phyloP scores from a whole-genome alignment of 2,888 invertebrate genomes.

The Luffia ferchaultella region DNA sequence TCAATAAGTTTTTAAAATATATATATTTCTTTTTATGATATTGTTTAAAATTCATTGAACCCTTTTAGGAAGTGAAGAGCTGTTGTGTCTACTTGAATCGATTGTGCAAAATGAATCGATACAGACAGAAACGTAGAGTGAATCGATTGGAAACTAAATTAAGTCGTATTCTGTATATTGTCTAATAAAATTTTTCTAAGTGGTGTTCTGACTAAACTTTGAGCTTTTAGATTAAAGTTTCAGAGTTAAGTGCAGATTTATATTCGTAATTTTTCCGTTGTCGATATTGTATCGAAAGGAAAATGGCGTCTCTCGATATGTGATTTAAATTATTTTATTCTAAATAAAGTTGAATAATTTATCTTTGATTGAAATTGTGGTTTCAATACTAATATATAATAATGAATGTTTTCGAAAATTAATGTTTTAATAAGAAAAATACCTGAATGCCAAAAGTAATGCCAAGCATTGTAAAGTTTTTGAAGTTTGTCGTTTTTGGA shows the following conservation, averaged over 20 bases:
- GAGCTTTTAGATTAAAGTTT: slow-evolving; percentile 52
- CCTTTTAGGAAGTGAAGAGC: too few relatives aligned
- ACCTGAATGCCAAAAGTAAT: neutral
- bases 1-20: slow-evolving; percentile 17
- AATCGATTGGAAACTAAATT: too few relatives aligned
- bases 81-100: too few relatives aligned
- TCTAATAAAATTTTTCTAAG: slow-evolving; percentile 30
- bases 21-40: too few relatives aligned
- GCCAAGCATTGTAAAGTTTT: neutral
- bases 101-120: too few relatives aligned
- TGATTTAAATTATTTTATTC: neutral
- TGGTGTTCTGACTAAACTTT: slow-evolving; percentile 38
- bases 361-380: neutral
- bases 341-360: neutral
- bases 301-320: neutral
- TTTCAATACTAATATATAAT: neutral
- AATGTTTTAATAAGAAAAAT: neutral
- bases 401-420: neutral
- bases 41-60: too few relatives aligned
- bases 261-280: neutral
- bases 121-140: too few relatives aligned
- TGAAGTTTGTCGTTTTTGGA: neutral
- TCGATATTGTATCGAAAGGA: neutral
- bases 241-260: slow-evolving; percentile 29
- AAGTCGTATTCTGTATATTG: too few relatives aligned